Base-by-base conservation (phyloP, 2,113 vertebrate genomes). In the Prunella fulvescens region DNA sequence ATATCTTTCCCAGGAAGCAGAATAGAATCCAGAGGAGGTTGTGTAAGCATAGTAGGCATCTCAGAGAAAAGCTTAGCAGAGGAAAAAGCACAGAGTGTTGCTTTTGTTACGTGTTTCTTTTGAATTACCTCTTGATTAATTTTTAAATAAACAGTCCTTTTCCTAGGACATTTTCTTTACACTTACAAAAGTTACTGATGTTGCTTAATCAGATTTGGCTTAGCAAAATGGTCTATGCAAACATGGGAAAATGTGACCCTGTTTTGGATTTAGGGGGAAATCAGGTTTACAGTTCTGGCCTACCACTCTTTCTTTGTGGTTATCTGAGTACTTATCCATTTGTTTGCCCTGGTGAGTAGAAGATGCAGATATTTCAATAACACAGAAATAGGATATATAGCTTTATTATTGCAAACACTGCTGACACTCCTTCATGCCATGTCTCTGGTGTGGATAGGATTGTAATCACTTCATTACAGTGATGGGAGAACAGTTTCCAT, bases 141-240 rank as follows among this genome's bases (percentile, higher is more conserved):
- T 93, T 94, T 84, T 79, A 71, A 81, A 65, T 71, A 26, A 67
- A 12, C 3, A 19, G 3, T 61, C 18, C 10, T 92, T 89, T 87
- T n/a, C 19, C 44, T 73, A 37, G 24, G 61, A 74, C 14, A 20
- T 42, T 19, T 16, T 26, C 45, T 62, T 23, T 29, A 10, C 6
- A 11, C 14, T 29, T 65, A 7, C 0, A 0, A 19, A 73, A 77
- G 17, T 42, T 82, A 26, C 8, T 50, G 9, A 37, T 56, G 4
- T 22, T 15, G 6, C 19, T 70, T 64, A 60, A 66, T 26, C 37
- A 60, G 24, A 14, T 61, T 57, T 81, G 39, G 8, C 15, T 57
- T 81, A 42, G 14, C 57, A 53, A 26, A 53, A 39, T 1, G 1
- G 4, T 26, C 48, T 48, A 0, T 37, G 26, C 10, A 87, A 35